Evolutionary conservation across 2,888 invertebrate genomes (phyloP), one percentile per base, ranked within the genome.

Genomic region (Cryptocheilus praepositus): DNA sequence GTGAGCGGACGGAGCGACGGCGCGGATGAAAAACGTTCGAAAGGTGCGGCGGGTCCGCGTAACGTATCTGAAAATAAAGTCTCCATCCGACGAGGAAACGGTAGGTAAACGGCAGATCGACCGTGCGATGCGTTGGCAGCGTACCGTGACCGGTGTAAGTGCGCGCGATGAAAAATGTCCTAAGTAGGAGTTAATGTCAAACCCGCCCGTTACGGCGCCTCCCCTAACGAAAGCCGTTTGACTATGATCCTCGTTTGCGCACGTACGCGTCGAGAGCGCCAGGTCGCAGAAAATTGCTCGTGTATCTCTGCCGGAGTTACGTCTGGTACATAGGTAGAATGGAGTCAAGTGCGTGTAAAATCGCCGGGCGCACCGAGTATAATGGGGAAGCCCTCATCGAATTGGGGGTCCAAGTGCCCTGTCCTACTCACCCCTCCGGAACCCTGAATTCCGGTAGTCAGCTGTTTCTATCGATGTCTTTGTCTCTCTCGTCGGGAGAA

Each of bases 291-390:
- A 79, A 74, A 76, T 74, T 71, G 72, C 71, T 64, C 62, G 60
- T 67, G 61, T 64, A 68, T 43, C 71, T 67, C 28, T 61, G 66
- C 63, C 68, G 73, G 76, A 77, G 71, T 75, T 75, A 74, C 67
- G 73, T 79, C 71, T 69, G 78, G 71, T 71, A 81, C 74, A 74
- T 76, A 79, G 81, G 77, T 82, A 85, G 87, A 88, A 88, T 86
- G 87, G 89, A 91, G 90, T 90, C 91, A 91, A 91, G 91, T 91
- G 91, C 90, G 90, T 91, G 91, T 91, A 90, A 90, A 91, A 91
- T 91, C 90, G 89, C 79, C 73, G 85, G 82, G 84, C 83, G 84
- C 84, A 81, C 79, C 80, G 77, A 78, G 66, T 82, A 84, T 83
- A 86, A 86, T 86, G 83, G 86, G 82, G 78, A 82, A 65, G 76